Evolutionary conservation across 2,797 vertebrate species (phyloP).

Genomic region (Hephaestus fuliginosus): DNA sequence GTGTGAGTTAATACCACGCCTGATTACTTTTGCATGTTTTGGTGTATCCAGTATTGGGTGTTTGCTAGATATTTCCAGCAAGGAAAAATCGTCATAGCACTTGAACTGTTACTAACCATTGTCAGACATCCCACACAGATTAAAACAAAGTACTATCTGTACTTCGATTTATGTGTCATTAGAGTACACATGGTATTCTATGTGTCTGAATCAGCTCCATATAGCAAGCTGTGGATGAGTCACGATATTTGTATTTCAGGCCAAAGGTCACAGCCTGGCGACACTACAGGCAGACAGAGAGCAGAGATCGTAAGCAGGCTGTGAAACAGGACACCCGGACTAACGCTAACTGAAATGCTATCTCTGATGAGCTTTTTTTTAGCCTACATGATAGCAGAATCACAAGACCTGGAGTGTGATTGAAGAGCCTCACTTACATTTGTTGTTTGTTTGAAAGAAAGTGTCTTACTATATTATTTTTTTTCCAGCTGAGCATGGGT

Average conservation of each 20-base stretch:
- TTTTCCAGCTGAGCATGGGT: neutral
- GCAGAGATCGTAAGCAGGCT: slow-evolving; percentile 33
- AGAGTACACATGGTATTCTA: no score
- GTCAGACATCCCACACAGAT: neutral
- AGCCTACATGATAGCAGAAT: slow-evolving; percentile 44
- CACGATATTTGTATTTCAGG: slow-evolving; percentile 58
- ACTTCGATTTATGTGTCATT: slow-evolving; percentile 2
- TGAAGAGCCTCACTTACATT: neutral
- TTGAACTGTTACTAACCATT: neutral
- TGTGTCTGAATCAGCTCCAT: slow-evolving; percentile 12
- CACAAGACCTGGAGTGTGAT: slow-evolving; percentile 19
- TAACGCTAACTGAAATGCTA: slow-evolving; percentile 45
- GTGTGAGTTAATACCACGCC: neutral
- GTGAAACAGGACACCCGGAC: slow-evolving; percentile 68
- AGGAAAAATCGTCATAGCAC: neutral
- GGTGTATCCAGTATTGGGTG: neutral
- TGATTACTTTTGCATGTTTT: neutral
- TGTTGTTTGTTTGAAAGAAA: slow-evolving; percentile 6
- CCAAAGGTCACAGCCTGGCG: slow-evolving; percentile 73
- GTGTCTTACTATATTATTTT: neutral
- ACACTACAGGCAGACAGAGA: slow-evolving; percentile 66
- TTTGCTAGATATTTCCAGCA: neutral
- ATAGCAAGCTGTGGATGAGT: slow-evolving; percentile 42
- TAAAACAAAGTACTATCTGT: neutral
- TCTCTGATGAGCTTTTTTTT: slow-evolving; percentile 49